Conservation (phyloP, 37 sponge, comb jelly and placozoan genomes). For the Aplysina aerophoba region DNA sequence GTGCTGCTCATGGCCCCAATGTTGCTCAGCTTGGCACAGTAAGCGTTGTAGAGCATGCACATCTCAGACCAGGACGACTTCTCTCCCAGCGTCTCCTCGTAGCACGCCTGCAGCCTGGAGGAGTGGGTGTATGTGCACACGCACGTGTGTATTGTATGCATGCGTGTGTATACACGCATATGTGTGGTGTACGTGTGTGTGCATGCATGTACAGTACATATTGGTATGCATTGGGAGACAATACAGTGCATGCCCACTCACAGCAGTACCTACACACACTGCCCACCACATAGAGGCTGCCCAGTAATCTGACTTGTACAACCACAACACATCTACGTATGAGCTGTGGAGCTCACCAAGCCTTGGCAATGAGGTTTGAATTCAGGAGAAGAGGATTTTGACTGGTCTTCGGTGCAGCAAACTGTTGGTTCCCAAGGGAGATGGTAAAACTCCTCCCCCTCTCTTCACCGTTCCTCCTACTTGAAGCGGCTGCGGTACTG, state of each 20-base stretch:
- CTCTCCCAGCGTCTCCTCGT: slow-evolving; percentile 3
- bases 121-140: too few species aligned
- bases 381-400: not conserved
- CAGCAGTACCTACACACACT: too few species aligned
- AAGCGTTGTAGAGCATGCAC: slow-evolving; percentile 11
- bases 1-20: not conserved
- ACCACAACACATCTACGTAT: too few species aligned
- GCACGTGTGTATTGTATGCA: too few species aligned
- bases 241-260: too few species aligned
- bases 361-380: not conserved
- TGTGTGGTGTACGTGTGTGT: too few species aligned
- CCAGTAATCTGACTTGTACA: too few species aligned
- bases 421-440: not conserved
- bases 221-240: too few species aligned
- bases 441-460: not conserved
- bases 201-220: too few species aligned
- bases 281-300: too few species aligned
- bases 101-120: slow-evolving; percentile 13
- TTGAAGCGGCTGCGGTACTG: too few species aligned
- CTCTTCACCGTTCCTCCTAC: not conserved
- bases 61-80: slow-evolving; percentile 16
- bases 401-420: not conserved
- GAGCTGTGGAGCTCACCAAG: not conserved
- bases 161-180: too few species aligned
- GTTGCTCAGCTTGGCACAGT: slow-evolving; percentile 13